A percentile compares a stretch with the other conserved stretches of the same genome.
phyloP scores from a whole-genome alignment of 2,797 vertebrate genomes.

The Enteromius fasciolatus region DNA sequence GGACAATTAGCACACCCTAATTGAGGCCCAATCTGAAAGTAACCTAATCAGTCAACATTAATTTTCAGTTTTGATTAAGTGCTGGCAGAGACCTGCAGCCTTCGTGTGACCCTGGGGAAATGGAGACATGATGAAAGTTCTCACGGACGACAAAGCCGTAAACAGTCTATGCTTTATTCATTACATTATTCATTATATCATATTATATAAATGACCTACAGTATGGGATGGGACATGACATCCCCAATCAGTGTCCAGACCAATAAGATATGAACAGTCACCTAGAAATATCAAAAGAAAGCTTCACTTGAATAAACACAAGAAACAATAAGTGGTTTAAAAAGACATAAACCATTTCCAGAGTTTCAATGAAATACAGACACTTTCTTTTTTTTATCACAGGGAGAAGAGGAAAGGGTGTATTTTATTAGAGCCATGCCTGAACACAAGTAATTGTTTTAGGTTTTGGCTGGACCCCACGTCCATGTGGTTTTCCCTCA shows the following conservation, averaged over 20 bases:
- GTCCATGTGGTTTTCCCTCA: constrained; percentile 23
- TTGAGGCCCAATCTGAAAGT: constrained; percentile 36
- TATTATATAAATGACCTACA: constrained; percentile 12
- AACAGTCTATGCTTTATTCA: constrained; percentile 32
- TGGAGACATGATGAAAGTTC: constrained; percentile 41
- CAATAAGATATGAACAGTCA: not conserved
- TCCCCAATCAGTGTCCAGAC: constrained; percentile 1
- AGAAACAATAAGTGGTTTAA: constrained; percentile 1
- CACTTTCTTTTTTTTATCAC: not conserved
- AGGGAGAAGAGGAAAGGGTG: constrained; percentile 15
- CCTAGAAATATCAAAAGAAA: not conserved
- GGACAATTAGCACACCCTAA: constrained; percentile 39
- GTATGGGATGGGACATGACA: not conserved
- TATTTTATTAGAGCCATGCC: constrained; percentile 24
- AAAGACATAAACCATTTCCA: constrained; percentile 23
- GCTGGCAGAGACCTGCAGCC: constrained; percentile 31
- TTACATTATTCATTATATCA: constrained; percentile 22
- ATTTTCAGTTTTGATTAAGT: constrained; percentile 40
- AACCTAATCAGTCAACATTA: constrained; percentile 48
- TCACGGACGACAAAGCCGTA: constrained; percentile 28
- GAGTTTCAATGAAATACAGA: constrained; percentile 5
- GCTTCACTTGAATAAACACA: constrained; percentile 4
- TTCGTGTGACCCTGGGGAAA: constrained; percentile 44
- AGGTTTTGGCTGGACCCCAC: constrained; percentile 22
- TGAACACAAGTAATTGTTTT: constrained; percentile 38